Base-by-base conservation (phyloP, 1,140 invertebrate species). In the Drosophila pseudoobscura region DNA sequence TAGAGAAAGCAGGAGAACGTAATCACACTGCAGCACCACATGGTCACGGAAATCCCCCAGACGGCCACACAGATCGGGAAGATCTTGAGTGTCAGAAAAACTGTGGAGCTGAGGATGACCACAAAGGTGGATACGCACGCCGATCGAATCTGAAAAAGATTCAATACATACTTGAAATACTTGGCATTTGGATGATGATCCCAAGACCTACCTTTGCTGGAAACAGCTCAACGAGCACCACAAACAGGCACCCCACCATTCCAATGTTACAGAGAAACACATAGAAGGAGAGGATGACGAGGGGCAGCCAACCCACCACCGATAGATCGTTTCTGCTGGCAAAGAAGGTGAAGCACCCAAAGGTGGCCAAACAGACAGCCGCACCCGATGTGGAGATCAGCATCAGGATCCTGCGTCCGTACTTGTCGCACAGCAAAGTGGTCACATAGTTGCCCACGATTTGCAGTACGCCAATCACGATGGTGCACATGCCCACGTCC, bases 401-500 rank as follows among this genome's bases (percentile, higher is more conserved):
- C 20, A 90, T 56, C 1, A 90, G 60, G 15, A 85, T 65, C 17
- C 75, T 63, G 1, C 88, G 62, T 0, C 88, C 88, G 6, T 72
- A 82, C 5, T 58, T 63, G 45, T 90, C 89, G 24, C 87, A 89
- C 0, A 87, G 51, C 45, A 91, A 9, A 0, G 82, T 83, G 2
- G 89, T 60, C 1, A 58, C 55, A 47, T 77, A 66, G 13, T 77
- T 78, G 13, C 85, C 85, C 6, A 93, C 62, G 9, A 93, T 80
- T 51, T 93, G 93, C 26, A 93, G 91, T 0, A 65, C 89, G 0
- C 92, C 93, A 0, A 93, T 92, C 3, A 93, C 88, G 7, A 93
- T 93, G 0, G 93, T 93, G 79, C 92, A 92, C 72, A 92, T 92
- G 69, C 92, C 92, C 2, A 93, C 90, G 64, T 92, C 92, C 20